Evolutionary conservation across 2,888 invertebrate species (phyloP), one percentile per base, ranked within the genome.

Genomic region (Drosophila anomalata): DNA sequence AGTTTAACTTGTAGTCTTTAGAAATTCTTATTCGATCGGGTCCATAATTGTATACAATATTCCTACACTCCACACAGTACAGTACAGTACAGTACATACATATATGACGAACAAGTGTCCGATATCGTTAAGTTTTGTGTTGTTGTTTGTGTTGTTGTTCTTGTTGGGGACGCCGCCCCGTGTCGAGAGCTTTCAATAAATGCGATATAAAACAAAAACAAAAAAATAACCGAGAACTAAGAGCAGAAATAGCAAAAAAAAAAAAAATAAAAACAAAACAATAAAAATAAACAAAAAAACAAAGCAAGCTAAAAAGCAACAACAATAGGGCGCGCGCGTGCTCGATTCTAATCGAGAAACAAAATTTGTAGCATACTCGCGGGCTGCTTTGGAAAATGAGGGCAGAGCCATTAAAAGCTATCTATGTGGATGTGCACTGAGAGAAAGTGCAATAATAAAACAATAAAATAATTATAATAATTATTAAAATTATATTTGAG

Each of bases 331-430:
- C 26, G 47, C 59, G 47, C 59, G 55, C 60, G 54, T 70, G 69
- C 31, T 60, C 2, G 26, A 54, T 55, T 58, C 31, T 48, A 59
- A 59, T 59, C 55, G 22, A 22, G 17, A 61, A 51, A 26, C 12
- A 46, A 50, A 53, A 70, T 59, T 54, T 56, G 57, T 74, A 54
- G 59, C 73, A 77, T 75, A 67, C 78, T 67, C 50, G 59, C 14
- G 50, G 55, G 75, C 70, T 4, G 36, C 24, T 12, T 8, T 20
- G 8, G 26, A 56, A 46, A 56, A 56, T 5, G 26, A 24, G 44
- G 56, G 33, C 58, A 58, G 22, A 41, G 41, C 29, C 7, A 51
- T 22, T 29, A 33, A 77, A 77, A 74, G 59, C 39, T 52, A 12
- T 22, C 26, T 24, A 1, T 46, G 17, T 31, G 33, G 0, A 26